Percentiles rank a stretch among this genome's conserved stretches.
phyloP scores from a whole-genome alignment of 2,888 invertebrate species.

The Diadegma fenestrale region DNA sequence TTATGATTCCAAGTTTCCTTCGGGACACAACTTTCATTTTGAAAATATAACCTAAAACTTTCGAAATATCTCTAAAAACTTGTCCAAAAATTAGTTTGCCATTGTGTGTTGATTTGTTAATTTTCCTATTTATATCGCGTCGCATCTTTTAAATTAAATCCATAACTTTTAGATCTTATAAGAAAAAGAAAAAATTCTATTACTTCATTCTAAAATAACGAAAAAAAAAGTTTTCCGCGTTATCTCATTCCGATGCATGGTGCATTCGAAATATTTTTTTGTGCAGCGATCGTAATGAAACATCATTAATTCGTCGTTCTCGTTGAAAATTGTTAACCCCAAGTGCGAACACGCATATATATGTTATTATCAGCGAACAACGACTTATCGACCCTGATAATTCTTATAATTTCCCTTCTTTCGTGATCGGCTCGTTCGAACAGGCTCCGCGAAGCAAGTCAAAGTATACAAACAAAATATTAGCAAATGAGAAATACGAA shows the following conservation, averaged over 20 bases:
- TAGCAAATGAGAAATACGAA: neutral
- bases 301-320: neutral
- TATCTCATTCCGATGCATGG: no score
- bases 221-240: no score
- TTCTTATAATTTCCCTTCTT: slow-evolving; percentile 11
- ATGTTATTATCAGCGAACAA: neutral
- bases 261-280: no score
- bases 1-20: neutral
- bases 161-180: no score
- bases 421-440: neutral
- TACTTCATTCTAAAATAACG: no score
- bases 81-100: no score
- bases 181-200: no score
- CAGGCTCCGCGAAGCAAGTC: neutral
- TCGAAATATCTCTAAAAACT: no score
- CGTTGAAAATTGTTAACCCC: slow-evolving; percentile 11
- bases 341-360: neutral
- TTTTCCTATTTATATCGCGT: no score
- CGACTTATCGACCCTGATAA: slow-evolving; percentile 13
- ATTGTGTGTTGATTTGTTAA: no score
- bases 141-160: no score
- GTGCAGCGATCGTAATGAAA: neutral
- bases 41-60: neutral
- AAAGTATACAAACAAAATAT: neutral
- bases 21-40: neutral